Conservation (phyloP, 2,113 vertebrate species). For the Equus przewalskii region DNA sequence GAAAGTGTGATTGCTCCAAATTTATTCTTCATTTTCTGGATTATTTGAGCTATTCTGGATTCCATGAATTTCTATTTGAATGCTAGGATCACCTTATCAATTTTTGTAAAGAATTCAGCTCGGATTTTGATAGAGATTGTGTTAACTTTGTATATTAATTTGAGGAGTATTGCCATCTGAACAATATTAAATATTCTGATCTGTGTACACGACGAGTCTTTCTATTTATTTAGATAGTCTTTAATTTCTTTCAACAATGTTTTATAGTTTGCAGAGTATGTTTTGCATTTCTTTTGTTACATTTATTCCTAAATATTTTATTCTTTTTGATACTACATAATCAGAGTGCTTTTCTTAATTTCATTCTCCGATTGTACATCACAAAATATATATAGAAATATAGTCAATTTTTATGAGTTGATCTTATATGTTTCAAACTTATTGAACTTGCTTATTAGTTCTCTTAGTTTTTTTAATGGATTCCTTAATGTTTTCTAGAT, state of each 20-base stretch:
- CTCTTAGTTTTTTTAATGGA: not conserved
- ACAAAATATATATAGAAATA: not conserved
- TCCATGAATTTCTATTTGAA: not conserved
- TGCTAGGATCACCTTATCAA: not conserved
- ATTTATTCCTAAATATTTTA: not conserved
- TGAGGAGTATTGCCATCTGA: not conserved
- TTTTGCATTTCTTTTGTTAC: not conserved
- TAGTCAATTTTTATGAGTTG: not conserved
- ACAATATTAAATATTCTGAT: constrained; percentile 15
- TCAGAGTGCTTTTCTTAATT: not conserved
- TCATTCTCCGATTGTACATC: not conserved
- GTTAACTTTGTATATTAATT: not conserved
- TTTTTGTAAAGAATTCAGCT: not conserved
- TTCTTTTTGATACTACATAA: not conserved
- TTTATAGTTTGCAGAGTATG: not conserved
- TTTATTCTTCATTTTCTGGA: not conserved
- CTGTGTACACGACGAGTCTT: not conserved
- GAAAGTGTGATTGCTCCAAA: not conserved
- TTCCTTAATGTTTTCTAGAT: not conserved
- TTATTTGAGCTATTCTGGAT: not conserved
- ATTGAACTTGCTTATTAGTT: not conserved
- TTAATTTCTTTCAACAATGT: not conserved
- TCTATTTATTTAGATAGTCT: not conserved
- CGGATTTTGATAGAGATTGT: not conserved
- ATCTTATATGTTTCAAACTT: not conserved